Evolutionary conservation across 2,888 invertebrate genomes (phyloP).

Genomic region (Pristionchus fissidentatus): DNA sequence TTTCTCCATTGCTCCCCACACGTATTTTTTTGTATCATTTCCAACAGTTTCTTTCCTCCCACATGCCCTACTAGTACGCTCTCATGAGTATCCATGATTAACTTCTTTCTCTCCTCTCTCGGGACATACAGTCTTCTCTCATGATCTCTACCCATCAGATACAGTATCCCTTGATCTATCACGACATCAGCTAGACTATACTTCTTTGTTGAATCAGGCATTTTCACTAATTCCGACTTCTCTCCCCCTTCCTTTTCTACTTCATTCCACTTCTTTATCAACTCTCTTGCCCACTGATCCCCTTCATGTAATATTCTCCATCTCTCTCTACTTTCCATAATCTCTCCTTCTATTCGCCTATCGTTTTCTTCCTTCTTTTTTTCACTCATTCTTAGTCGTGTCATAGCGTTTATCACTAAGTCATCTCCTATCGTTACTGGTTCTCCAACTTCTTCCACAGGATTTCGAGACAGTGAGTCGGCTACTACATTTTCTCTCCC

Average conservation of each 20-base stretch:
- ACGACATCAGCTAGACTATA: background rate
- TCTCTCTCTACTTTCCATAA: too few relatives aligned
- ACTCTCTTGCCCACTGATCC: background rate
- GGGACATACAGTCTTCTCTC: background rate
- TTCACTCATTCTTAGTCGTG: background rate
- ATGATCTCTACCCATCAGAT: background rate
- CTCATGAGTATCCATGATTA: background rate
- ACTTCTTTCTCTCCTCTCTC: background rate
- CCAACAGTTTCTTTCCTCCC: background rate
- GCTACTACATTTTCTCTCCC: constrained; percentile 28
- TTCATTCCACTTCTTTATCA: background rate
- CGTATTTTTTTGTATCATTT: background rate
- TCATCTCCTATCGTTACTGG: background rate
- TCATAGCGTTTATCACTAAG: background rate
- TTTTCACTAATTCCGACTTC: background rate
- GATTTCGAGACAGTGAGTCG: background rate
- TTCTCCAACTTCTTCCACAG: background rate
- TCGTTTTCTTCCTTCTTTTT: background rate
- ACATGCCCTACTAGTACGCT: background rate
- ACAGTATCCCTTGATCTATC: background rate
- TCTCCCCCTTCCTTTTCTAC: background rate
- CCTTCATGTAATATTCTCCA: background rate
- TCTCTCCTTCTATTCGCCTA: background rate
- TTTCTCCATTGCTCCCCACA: background rate
- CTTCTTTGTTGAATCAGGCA: background rate